Base-by-base conservation (phyloP, 2,113 vertebrate genomes). In the Struthidea cinerea region DNA sequence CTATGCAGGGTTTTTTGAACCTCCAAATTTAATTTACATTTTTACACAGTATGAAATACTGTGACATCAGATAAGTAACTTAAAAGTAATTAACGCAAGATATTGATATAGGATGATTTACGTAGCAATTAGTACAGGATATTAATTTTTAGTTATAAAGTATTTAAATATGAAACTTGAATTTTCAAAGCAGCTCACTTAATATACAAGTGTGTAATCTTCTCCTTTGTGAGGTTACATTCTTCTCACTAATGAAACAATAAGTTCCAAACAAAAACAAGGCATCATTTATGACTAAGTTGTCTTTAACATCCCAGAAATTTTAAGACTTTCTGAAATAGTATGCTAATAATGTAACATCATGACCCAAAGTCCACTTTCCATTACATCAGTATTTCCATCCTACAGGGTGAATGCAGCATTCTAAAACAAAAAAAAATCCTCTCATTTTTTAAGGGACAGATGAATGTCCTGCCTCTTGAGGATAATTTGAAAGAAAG, bases 1-100 rank as follows among this genome's bases (percentile, higher is more conserved):
- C 18, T 70, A 18, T 1, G 4, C 6, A 41, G 6, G 4, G 0
- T 0, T 23, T 88, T 69, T 74, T 60, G 5, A 55, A 39, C 42
- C 6, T 52, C 16, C 11, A 24, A 64, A 24, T 59, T 74, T 50
- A 53, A 78, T 75, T 39, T 65, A 24, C 3, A 68, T 57, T 67
- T 87, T 87, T 69, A 7, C 15, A 60, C 12, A 60, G 11, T 50
- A 13, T 50, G 50, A 80, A 73, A 59, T 27, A 16, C 30, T 63
- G n/a, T 18, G 16, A 9, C 17, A 59, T 52, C 12, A 59, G 47
- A 41, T 67, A 84, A 35, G 7, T 27, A 76, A 53, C 47, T 79
- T 69, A 23, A 61, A 61, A 33, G 9, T 41, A 78, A 65, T 78
- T 75, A 78, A 61, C 7, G 30, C 1, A 56, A 74, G 27, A 23